A percentile compares a stretch with the other conserved stretches of the same genome.
Conservation (phyloP, 2,888 invertebrate genomes). For the Dorcus hopei region DNA sequence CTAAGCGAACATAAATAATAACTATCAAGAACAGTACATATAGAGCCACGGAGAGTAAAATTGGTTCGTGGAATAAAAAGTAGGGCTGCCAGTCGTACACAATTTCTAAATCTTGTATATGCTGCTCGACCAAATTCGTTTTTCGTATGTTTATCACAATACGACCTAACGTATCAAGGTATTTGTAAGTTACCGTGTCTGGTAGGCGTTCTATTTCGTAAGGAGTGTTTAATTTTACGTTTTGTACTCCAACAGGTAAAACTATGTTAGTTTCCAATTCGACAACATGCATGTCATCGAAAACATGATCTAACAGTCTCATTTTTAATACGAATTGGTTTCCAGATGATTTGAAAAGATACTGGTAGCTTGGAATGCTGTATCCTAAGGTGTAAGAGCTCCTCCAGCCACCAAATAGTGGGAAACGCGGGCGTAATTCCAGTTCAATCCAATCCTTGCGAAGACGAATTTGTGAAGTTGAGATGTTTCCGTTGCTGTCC, state of each 20-base stretch:
- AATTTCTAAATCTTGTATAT: slow-evolving; percentile 91
- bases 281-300: slow-evolving; percentile 94
- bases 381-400: slow-evolving; percentile 91
- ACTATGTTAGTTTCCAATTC: slow-evolving; percentile 84
- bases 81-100: slow-evolving; percentile 84
- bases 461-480: slow-evolving; percentile 88
- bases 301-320: slow-evolving; percentile 94
- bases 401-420: slow-evolving; percentile 98
- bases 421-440: slow-evolving; percentile 94
- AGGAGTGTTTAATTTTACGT: slow-evolving; percentile 77
- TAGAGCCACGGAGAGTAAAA: slow-evolving; percentile 83
- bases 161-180: slow-evolving; percentile 91
- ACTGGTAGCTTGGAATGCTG: slow-evolving; percentile 96
- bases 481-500: slow-evolving; percentile 98
- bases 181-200: slow-evolving; percentile 83
- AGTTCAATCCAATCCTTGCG: slow-evolving; percentile 91
- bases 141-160: slow-evolving; percentile 81
- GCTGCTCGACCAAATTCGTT: slow-evolving; percentile 89
- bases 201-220: slow-evolving; percentile 72
- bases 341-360: slow-evolving; percentile 77
- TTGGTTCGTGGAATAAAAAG: slow-evolving; percentile 88
- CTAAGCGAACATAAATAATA: slow-evolving; percentile 90
- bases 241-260: slow-evolving; percentile 88
- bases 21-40: slow-evolving; percentile 87
- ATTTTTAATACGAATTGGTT: slow-evolving; percentile 75